Percentiles rank a stretch among this genome's conserved stretches.
These are phyloP conservation scores for Dyspetes luteomarginatus DNA, from an alignment of 2,888 invertebrate genomes.

Conservation along the genomic window DNA sequence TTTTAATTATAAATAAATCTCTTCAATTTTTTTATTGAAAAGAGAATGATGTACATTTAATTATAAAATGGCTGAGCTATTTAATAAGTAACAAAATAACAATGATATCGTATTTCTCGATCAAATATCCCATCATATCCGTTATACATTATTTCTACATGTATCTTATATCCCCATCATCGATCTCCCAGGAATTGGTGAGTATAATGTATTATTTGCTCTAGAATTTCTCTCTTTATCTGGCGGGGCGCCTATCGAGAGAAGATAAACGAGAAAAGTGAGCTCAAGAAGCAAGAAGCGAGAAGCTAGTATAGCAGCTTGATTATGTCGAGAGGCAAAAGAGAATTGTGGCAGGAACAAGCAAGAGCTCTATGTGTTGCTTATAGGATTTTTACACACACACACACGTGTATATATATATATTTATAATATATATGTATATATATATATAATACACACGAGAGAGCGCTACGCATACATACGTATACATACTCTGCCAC, in stretches of 20 bases:
- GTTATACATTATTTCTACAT: too few species aligned
- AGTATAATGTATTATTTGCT: not conserved
- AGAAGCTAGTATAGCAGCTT: slow-evolving; percentile 20
- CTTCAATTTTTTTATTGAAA: too few species aligned
- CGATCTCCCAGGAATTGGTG: not conserved
- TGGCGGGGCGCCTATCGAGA: not conserved
- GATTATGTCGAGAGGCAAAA: slow-evolving; percentile 33
- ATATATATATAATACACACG: not conserved
- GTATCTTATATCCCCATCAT: not conserved
- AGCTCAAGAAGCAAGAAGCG: not conserved
- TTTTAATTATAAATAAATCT: too few species aligned
- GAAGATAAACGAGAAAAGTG: slow-evolving; percentile 4
- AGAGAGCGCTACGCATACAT: not conserved
- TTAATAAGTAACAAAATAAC: too few species aligned
- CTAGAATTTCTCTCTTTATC: not conserved
- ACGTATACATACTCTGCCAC: not conserved
- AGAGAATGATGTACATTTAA: too few species aligned
- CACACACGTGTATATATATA: not conserved
- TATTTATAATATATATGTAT: not conserved
- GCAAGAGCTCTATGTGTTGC: not conserved
- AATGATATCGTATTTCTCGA: too few species aligned
- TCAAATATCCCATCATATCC: too few species aligned
- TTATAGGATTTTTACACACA: not conserved
- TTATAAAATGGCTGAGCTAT: too few species aligned
- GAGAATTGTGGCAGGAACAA: slow-evolving; percentile 30